Conservation (phyloP, 2,797 vertebrate genomes). For the Hoplostethus atlanticus region DNA sequence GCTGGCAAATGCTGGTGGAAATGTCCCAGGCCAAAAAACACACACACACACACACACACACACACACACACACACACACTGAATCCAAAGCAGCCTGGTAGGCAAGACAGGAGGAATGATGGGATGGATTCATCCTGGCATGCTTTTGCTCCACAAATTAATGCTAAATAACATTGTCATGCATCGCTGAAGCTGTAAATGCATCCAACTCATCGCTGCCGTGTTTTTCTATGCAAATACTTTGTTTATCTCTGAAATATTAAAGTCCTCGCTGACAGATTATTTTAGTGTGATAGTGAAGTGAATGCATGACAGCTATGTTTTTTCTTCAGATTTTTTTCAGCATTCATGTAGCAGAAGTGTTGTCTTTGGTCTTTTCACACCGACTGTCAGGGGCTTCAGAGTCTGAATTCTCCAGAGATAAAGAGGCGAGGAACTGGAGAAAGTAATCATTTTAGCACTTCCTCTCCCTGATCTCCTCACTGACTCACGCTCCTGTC, state of each 20-base stretch:
- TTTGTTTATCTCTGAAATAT: slow-evolving; percentile 46
- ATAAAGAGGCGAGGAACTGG: slow-evolving; percentile 65
- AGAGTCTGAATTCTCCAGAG: slow-evolving; percentile 66
- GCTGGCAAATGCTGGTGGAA: slow-evolving; percentile 63
- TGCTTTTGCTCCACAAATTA: slow-evolving; percentile 49
- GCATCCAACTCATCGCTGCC: slow-evolving; percentile 39
- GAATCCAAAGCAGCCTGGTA: slow-evolving; percentile 58
- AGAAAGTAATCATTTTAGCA: slow-evolving; percentile 78
- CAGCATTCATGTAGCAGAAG: slow-evolving; percentile 52
- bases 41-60: background rate
- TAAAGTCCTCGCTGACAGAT: slow-evolving; percentile 18
- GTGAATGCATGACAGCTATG: slow-evolving; percentile 48
- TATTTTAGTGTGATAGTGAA: slow-evolving; percentile 33
- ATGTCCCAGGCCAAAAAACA: slow-evolving; percentile 62
- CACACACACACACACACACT: slow-evolving; percentile 18
- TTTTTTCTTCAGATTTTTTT: slow-evolving; percentile 29
- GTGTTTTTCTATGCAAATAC: slow-evolving; percentile 29
- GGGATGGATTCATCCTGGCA: slow-evolving; percentile 47
- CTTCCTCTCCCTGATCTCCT: slow-evolving; percentile 70
- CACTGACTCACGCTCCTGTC: slow-evolving; percentile 53
- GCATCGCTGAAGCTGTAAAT: slow-evolving; percentile 41
- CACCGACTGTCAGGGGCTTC: slow-evolving; percentile 68
- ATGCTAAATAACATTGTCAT: slow-evolving; percentile 63
- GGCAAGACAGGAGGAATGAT: slow-evolving; percentile 29
- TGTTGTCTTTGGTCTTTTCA: slow-evolving; percentile 70